Evolutionary conservation across 2,113 vertebrate species (phyloP).

Genomic region (Ahaetulla prasina): DNA sequence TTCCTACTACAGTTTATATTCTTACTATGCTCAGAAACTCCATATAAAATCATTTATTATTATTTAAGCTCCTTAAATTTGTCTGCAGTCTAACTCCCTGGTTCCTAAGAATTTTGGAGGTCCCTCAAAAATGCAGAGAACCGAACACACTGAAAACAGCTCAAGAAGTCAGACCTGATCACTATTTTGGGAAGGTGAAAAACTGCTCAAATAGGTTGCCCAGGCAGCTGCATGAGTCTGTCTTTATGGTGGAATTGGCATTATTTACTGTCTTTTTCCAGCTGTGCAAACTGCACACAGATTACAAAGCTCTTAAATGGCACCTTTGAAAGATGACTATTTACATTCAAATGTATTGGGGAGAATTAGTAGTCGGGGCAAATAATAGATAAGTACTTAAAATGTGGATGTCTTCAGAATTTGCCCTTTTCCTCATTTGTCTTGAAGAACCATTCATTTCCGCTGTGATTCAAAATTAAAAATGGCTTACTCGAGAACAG

Average conservation of each 20-base stretch:
- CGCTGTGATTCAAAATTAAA: constrained; percentile 6
- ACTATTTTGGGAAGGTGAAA: not conserved
- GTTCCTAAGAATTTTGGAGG: not conserved
- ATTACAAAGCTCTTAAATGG: not conserved
- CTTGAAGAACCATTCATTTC: not conserved
- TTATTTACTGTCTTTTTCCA: not conserved
- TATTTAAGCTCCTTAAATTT: not conserved
- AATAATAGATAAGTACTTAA: not conserved
- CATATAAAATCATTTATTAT: not conserved
- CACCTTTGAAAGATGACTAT: not conserved
- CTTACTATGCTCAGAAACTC: not conserved
- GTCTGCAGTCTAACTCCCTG: not conserved
- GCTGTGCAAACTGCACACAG: not conserved
- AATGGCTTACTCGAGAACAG: not conserved
- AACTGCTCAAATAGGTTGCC: not conserved
- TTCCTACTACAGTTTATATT: not conserved
- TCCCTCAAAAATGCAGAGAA: not conserved
- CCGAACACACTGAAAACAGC: not conserved
- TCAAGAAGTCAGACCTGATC: not conserved
- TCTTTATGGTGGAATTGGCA: not conserved
- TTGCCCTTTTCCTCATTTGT: not conserved
- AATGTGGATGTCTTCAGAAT: not conserved
- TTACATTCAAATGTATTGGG: not conserved
- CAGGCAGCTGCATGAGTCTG: not conserved
- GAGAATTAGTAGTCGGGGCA: not conserved